Evolutionary conservation across 2,888 invertebrate genomes (phyloP), one percentile per base, ranked within the genome.

Genomic region (Megamerina dolium): DNA sequence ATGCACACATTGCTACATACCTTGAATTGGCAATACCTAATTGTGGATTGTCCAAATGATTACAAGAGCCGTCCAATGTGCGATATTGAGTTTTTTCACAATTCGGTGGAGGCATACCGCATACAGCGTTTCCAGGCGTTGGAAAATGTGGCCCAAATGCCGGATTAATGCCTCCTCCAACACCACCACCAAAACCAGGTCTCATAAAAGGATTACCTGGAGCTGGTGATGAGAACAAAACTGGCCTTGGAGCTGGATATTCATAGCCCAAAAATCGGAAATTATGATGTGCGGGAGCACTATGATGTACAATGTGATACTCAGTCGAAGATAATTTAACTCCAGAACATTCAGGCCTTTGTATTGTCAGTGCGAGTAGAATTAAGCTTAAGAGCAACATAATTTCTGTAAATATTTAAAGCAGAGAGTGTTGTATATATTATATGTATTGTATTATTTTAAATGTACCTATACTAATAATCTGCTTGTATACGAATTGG

Each of bases 41-140:
- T 6, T 81, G 77, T 0, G 95, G 89, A 54, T 86, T 79, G 46
- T 79, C 74, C 37, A 87, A 70, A 70, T 99, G 97, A 69, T 99
- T 99, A 66, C 99, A 99, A 2, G 91, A 83, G 0, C 97, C 97
- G 66, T 97, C 96, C 49, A 85, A 78, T 1, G 87, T 79, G 37
- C 91, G 77, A 68, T 87, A 91, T 18, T 61, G 53, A 1, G 64
- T 54, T 43, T 69, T 64, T 37, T 61, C 56, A 39, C 73, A 73
- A 4, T 33, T 32, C n/a, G 58, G 37, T 6, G 68, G 66, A 1
- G 68, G 59, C 37, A 43, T 56, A 12, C 63, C 58, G 48, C 70
- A 70, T 17, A 52, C 41, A 8, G 61, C 61, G 14, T 48, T 47
- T 2, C 62, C 61, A 1, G 64, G 58, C 5, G 37, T 51, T 8